A percentile compares a stretch with the other conserved stretches of the same genome.
Conservation (phyloP, 2,797 vertebrate species). For the Lacerta agilis region DNA sequence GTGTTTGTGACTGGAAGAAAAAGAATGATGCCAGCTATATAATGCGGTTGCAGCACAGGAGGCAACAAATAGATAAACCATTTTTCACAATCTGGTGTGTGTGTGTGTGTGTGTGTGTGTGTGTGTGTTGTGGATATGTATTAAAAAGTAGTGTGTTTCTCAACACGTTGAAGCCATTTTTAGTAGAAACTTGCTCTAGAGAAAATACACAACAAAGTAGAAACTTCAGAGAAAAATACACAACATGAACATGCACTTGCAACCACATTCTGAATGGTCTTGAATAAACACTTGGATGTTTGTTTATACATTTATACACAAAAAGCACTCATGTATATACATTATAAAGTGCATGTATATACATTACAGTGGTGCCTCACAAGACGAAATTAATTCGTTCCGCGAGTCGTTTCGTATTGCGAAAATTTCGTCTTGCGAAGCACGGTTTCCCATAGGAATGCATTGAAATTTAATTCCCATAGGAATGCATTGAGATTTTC, state of each 20-base stretch:
- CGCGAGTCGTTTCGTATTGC: too few species aligned
- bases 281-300: neutral
- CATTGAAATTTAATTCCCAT: too few species aligned
- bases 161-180: neutral
- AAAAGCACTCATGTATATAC: neutral
- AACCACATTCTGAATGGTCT: neutral
- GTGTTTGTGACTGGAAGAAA: neutral
- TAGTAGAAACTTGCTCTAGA: neutral
- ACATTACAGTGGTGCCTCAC: too few species aligned
- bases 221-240: neutral
- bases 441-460: too few species aligned
- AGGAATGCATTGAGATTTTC: too few species aligned
- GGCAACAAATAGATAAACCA: neutral
- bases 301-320: neutral
- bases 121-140: neutral
- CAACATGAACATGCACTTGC: neutral
- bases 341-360: neutral
- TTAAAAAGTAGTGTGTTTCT: neutral
- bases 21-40: neutral
- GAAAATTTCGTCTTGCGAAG: too few species aligned
- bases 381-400: too few species aligned
- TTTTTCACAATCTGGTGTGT: neutral
- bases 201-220: neutral
- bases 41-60: neutral
- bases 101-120: neutral